phyloP scores from a whole-genome alignment of 1,140 invertebrate genomes.

The Drosophila subobscura region DNA sequence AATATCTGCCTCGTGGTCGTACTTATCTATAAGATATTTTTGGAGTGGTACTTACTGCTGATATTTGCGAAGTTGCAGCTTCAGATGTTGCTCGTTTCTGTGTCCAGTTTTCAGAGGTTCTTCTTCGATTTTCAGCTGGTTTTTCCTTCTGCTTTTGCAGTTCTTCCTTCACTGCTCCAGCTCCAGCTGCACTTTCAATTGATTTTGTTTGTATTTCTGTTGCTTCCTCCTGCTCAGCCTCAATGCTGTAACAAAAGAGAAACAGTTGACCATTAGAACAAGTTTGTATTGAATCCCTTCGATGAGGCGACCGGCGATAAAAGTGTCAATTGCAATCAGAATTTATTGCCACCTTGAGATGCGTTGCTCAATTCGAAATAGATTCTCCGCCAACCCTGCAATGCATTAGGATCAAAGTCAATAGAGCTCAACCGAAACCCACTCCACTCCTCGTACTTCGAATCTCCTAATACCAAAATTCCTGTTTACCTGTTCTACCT shows the following conservation, averaged over 20 bases:
- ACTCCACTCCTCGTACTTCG: neutral
- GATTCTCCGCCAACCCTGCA: neutral
- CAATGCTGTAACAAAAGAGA: constrained; percentile 26
- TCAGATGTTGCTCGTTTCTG: constrained; percentile 6
- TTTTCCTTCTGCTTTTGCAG: neutral
- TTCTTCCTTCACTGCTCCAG: neutral
- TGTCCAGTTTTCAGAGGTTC: neutral
- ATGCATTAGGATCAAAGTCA: constrained; percentile 45
- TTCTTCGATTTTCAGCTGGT: neutral
- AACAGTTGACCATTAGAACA: constrained; percentile 40
- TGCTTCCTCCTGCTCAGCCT: constrained; percentile 14
- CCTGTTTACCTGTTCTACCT: constrained; percentile 44
- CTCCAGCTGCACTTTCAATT: constrained; percentile 1
- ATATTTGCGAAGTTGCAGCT: constrained; percentile 3
- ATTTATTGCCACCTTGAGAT: constrained; percentile 71
- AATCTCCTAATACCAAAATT: neutral
- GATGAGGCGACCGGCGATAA: constrained; percentile 52
- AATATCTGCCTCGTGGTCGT: no score
- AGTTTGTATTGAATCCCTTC: constrained; percentile 27
- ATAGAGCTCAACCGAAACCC: constrained; percentile 27
- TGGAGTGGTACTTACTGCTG: constrained; percentile 43
- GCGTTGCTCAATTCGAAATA: constrained; percentile 54
- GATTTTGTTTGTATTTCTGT: constrained; percentile 14
- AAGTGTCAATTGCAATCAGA: constrained; percentile 70
- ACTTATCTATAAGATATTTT: neutral